These are phyloP conservation scores for Calephelis virginiensis DNA, from an alignment of 1,140 invertebrate species.

Conservation along the genomic window DNA sequence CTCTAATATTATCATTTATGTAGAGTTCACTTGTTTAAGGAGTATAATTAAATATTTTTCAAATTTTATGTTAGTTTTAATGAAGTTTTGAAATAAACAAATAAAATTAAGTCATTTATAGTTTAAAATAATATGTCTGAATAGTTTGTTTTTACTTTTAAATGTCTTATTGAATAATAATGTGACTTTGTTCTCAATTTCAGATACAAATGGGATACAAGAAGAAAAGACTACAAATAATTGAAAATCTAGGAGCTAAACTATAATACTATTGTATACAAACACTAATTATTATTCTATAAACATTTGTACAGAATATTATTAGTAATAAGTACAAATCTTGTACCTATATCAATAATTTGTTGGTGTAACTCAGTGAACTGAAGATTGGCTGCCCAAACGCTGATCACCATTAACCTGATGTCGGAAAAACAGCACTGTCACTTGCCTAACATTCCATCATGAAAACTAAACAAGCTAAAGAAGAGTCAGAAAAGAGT, in stretches of 20 bases:
- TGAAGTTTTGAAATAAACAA: background rate
- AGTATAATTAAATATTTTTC: background rate
- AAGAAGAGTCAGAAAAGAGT: constrained; percentile 68
- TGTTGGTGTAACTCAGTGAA: background rate
- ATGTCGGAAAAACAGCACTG: constrained; percentile 67
- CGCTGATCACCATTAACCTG: constrained; percentile 57
- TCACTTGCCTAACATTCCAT: constrained; percentile 69
- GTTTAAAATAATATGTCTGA: background rate
- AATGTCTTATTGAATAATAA: background rate
- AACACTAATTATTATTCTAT: constrained; percentile 15
- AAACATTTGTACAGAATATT: constrained; percentile 6
- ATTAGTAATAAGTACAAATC: constrained; percentile 4
- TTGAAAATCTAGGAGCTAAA: constrained; percentile 1
- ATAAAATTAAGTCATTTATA: background rate
- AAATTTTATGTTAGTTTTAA: background rate
- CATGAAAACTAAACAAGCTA: constrained; percentile 75
- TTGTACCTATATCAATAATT: background rate
- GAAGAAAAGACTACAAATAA: constrained; percentile 1
- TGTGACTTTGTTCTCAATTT: constrained; percentile 13
- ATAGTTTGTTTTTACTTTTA: background rate
- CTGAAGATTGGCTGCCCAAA: constrained; percentile 19
- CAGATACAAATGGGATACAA: constrained; percentile 19
- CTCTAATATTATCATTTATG: constrained; percentile 8
- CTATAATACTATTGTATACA: constrained; percentile 11
- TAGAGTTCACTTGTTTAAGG: background rate